Evolutionary conservation across 2,888 invertebrate species (phyloP).

Genomic region (Drosophila phalerata): DNA sequence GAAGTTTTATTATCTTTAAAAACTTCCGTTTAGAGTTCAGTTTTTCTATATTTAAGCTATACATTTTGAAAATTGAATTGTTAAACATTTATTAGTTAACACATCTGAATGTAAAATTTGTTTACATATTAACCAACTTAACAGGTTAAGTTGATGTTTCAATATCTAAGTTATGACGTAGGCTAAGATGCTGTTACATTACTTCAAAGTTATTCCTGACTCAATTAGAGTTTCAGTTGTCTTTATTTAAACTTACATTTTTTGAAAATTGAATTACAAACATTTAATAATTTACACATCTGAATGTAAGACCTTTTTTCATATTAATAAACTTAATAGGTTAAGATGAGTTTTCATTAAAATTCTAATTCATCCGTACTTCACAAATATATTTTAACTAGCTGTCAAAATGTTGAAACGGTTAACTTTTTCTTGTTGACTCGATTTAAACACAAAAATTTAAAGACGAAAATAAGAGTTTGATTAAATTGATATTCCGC

Average conservation of each 20-base stretch:
- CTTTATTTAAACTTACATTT: background rate
- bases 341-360: background rate
- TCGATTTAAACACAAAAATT: too few species aligned
- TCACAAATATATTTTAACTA: too few species aligned
- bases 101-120: too few species aligned
- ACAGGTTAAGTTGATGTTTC: background rate
- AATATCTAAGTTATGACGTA: background rate
- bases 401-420: too few species aligned
- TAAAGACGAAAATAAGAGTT: too few species aligned
- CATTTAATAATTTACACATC: background rate
- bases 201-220: background rate
- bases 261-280: background rate
- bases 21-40: too few species aligned
- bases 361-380: background rate
- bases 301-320: conserved; percentile 3
- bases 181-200: background rate
- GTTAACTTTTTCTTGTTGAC: too few species aligned
- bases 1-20: conserved; percentile 90
- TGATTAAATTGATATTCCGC: too few species aligned
- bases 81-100: background rate
- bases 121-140: background rate
- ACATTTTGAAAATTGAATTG: background rate
- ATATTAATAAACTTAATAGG: background rate
- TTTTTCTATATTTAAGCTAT: background rate
- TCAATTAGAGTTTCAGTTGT: background rate